Evolutionary conservation across 2,113 vertebrate species (phyloP).

Genomic region (Campylomormyrus tamandua): DNA sequence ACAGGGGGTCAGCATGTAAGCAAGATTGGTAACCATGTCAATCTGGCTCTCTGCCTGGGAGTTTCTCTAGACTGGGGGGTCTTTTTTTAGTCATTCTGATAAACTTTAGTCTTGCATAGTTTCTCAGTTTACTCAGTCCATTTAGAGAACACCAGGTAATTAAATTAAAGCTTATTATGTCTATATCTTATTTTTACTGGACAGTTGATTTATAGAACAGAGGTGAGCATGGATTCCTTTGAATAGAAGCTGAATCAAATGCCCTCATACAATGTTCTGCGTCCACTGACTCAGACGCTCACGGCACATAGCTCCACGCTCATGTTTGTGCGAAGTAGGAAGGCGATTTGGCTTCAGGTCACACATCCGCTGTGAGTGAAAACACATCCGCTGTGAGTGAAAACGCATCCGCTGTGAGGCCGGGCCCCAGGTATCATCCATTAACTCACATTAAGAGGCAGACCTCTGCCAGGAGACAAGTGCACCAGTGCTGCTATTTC

Average conservation of each 20-base stretch:
- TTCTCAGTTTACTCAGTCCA: background rate
- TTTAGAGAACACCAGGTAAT: background rate
- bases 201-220: background rate
- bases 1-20: background rate
- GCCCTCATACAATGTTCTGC: background rate
- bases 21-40: background rate
- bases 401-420: background rate
- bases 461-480: conserved; percentile 23
- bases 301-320: background rate
- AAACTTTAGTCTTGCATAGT: background rate
- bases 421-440: background rate
- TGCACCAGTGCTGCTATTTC: conserved; percentile 19
- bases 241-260: background rate
- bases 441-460: conserved; percentile 28
- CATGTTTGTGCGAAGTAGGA: background rate
- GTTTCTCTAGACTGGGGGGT: background rate
- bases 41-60: background rate
- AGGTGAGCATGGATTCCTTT: conserved; percentile 3
- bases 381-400: background rate
- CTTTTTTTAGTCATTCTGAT: background rate
- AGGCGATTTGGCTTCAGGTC: background rate
- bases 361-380: background rate
- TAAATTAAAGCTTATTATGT: conserved; percentile 1
- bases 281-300: background rate
- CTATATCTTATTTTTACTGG: background rate